Evolutionary conservation across 1,140 invertebrate species (phyloP).

Genomic region (Drosophila aff.): DNA sequence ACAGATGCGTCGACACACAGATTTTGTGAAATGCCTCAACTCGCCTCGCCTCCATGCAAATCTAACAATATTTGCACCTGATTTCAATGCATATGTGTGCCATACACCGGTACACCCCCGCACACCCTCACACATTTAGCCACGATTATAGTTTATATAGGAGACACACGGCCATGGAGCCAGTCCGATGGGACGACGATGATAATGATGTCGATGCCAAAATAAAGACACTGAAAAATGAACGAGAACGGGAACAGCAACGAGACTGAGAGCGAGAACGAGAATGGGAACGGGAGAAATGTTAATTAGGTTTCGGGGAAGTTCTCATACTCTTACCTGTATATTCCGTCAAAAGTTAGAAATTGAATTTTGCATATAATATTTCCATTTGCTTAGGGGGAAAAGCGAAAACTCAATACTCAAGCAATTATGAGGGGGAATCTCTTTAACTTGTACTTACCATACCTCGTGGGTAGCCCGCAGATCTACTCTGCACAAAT

Average conservation of each 20-base stretch:
- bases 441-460: not conserved
- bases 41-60: slow-evolving; percentile 44
- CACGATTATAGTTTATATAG: slow-evolving; percentile 43
- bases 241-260: not conserved
- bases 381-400: not conserved
- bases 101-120: not conserved
- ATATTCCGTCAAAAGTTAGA: slow-evolving; percentile 6
- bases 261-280: not conserved
- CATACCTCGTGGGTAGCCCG: not conserved
- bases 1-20: slow-evolving; percentile 30
- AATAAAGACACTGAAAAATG: slow-evolving; percentile 41
- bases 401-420: slow-evolving; percentile 10
- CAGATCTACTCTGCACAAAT: not conserved
- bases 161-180: slow-evolving; percentile 38
- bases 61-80: slow-evolving; percentile 81
- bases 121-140: slow-evolving; percentile 31
- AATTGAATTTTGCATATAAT: slow-evolving; percentile 1
- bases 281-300: slow-evolving; percentile 16
- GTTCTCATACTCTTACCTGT: slow-evolving; percentile 30
- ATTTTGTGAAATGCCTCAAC: slow-evolving; percentile 35
- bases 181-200: slow-evolving; percentile 25
- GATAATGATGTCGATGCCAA: slow-evolving; percentile 55
- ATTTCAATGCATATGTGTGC: slow-evolving; percentile 50
- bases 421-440: slow-evolving; percentile 6
- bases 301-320: slow-evolving; percentile 29